Evolutionary conservation across 2,113 vertebrate species (phyloP), one percentile per base, ranked within the genome.

Genomic region (Bubalus kerabau): DNA sequence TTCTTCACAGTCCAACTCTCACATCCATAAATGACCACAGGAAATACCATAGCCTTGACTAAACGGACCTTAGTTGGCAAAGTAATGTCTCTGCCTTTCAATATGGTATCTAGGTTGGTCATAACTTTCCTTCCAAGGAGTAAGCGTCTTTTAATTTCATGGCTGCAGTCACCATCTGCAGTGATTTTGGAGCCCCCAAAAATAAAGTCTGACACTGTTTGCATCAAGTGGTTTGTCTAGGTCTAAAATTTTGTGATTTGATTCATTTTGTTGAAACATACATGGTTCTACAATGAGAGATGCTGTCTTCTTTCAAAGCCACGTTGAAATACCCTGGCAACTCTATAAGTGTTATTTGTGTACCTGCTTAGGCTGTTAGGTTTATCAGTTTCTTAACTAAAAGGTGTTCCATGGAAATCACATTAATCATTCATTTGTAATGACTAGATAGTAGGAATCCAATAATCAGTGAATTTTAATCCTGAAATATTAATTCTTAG

Each of bases 391-490:
- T 95, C 40, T 93, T 81, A 54, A 90, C 40, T 50, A 91, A 90
- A 78, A 88, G 36, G n/a, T 52, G 9, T 89, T 89, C 28, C 9
- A 84, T 91, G 43, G 21, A 82, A 93, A 91, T 94, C 60, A 67
- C 6, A 56, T 62, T 78, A 82, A 88, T 87, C 46, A 89, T 89
- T 94, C 48, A 62, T 92, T 94, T 97, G 62, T 96, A 97, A 24
- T 94, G 78, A 89, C 32, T 87, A 91, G 26, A 78, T 56, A 89
- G 64, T 52, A 97, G 40, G 57, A 94, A 95, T 59, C 17, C 40
- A 97, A 90, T 97, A 93, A 95, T 97, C 95, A 84, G 54, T 95
- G 30, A 43, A 93, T 50, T 97, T 98, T 67, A 94, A 93, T 81
- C 14, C 43, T 96, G 4, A 91, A 97, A 84, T 97, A 94, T 93